Percentiles rank a stretch among this genome's conserved stretches.
Conservation (phyloP, 1,140 invertebrate genomes). For the Eufriesea mexicana region DNA sequence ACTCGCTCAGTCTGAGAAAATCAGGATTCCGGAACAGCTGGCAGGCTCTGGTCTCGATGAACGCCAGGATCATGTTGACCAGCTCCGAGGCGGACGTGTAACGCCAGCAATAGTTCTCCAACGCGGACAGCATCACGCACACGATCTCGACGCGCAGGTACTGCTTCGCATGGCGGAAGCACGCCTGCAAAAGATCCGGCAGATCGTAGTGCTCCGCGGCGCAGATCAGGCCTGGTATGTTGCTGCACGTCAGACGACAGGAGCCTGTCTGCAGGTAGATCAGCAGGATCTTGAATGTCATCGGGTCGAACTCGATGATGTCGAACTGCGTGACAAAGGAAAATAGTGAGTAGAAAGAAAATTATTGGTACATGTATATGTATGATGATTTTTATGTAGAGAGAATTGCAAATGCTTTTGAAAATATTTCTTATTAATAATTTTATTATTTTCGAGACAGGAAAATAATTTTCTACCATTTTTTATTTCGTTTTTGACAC, state of each 20-base stretch:
- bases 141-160: constrained; percentile 95
- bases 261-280: constrained; percentile 96
- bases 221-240: constrained; percentile 95
- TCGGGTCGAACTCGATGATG: constrained; percentile 97
- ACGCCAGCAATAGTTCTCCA: constrained; percentile 97
- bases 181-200: constrained; percentile 95
- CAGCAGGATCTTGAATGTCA: constrained; percentile 94
- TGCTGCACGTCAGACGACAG: constrained; percentile 94
- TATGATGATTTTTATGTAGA: not conserved
- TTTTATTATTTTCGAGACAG: too few relatives aligned
- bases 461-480: too few relatives aligned
- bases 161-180: constrained; percentile 97
- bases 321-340: constrained; percentile 86
- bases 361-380: constrained; percentile 32
- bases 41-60: constrained; percentile 92
- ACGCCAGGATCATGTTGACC: constrained; percentile 96
- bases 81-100: constrained; percentile 96
- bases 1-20: constrained; percentile 94
- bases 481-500: too few relatives aligned
- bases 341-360: constrained; percentile 54
- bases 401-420: too few relatives aligned
- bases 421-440: too few relatives aligned
- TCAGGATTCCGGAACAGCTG: constrained; percentile 92
- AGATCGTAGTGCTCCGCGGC: constrained; percentile 97
- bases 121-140: constrained; percentile 94